phyloP scores from a whole-genome alignment of 2,113 vertebrate genomes.

The Strix aluco region DNA sequence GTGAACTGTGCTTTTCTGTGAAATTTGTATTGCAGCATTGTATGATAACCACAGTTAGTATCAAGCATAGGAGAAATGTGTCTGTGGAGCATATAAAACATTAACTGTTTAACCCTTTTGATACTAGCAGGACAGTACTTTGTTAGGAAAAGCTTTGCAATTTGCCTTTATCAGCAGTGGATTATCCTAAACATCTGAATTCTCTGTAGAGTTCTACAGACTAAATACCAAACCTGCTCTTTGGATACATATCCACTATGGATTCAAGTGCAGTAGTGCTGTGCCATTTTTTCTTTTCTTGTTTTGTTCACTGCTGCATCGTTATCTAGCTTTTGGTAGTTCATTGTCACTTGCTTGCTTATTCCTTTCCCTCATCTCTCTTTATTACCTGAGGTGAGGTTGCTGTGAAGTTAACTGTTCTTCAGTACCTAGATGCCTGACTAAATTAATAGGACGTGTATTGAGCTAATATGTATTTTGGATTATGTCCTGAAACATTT shows the following conservation, averaged over 20 bases:
- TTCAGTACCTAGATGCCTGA: not conserved
- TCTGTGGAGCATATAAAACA: not conserved
- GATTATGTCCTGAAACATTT: not conserved
- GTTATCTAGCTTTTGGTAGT: not conserved
- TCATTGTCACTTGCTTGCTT: not conserved
- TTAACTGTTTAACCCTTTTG: not conserved
- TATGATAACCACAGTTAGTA: not conserved
- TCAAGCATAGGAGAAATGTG: not conserved
- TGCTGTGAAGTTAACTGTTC: not conserved
- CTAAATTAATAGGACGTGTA: not conserved
- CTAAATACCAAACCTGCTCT: not conserved
- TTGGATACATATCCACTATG: not conserved
- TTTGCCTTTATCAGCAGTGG: not conserved
- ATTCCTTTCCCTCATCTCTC: not conserved
- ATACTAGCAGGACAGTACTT: not conserved
- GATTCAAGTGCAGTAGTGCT: not conserved
- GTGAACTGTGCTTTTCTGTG: not conserved
- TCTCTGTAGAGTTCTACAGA: not conserved
- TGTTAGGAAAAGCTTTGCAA: not conserved
- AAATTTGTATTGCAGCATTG: not conserved
- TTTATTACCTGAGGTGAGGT: not conserved
- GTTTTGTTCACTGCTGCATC: not conserved
- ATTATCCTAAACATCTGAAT: not conserved
- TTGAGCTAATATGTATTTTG: not conserved
- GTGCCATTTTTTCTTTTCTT: not conserved